A percentile compares a stretch with the other conserved stretches of the same genome.
These are phyloP conservation scores for Cnemophilus loriae DNA, from an alignment of 2,113 vertebrate genomes.

Conservation along the genomic window DNA sequence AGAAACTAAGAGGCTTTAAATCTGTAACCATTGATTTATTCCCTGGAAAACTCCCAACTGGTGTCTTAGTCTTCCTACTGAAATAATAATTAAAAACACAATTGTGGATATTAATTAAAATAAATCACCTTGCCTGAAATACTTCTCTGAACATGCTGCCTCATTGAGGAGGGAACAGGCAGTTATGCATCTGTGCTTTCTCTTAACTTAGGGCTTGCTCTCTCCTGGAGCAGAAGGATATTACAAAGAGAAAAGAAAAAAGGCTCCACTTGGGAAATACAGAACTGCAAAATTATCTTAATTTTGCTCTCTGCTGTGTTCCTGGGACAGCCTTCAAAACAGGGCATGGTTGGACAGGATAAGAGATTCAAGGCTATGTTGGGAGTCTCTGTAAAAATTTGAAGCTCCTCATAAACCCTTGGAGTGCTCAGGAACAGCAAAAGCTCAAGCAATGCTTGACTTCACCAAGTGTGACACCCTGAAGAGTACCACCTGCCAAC, in stretches of 20 bases:
- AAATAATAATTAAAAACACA: neutral
- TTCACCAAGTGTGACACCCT: slow-evolving; percentile 35
- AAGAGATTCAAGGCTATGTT: neutral
- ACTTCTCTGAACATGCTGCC: neutral
- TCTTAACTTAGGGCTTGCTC: neutral
- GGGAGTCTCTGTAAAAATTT: slow-evolving; percentile 11
- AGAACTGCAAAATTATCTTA: neutral
- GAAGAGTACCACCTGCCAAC: slow-evolving; percentile 47
- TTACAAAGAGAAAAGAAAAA: neutral
- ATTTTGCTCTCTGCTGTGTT: neutral
- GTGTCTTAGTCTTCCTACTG: neutral
- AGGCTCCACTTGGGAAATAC: neutral
- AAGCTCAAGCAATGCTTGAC: slow-evolving; percentile 2
- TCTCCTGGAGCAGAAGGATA: neutral
- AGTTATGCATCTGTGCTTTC: neutral
- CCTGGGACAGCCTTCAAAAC: neutral
- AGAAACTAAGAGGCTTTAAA: slow-evolving; percentile 17
- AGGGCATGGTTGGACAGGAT: neutral
- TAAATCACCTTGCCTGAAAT: neutral
- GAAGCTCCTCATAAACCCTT: neutral
- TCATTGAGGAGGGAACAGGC: neutral
- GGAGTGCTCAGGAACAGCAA: neutral
- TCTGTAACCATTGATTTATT: slow-evolving; percentile 9
- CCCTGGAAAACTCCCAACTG: neutral
- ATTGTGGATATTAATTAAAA: neutral